These are phyloP conservation scores for Operophtera brumata DNA, from an alignment of 2,888 invertebrate species.

Conservation along the genomic window DNA sequence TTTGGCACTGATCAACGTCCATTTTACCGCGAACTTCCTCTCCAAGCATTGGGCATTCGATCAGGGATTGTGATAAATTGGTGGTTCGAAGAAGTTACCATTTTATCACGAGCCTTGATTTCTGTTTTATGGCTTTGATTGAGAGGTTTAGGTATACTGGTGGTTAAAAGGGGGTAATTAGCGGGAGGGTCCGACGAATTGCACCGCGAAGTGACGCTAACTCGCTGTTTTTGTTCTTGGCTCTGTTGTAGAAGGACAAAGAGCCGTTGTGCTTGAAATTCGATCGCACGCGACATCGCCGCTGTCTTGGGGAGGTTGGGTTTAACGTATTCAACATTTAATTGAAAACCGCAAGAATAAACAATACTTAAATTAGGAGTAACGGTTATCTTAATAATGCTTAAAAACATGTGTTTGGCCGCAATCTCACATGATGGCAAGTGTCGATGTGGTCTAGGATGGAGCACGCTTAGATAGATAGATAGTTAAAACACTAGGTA, in stretches of 20 bases:
- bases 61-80: constrained; percentile 27
- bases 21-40: constrained; percentile 11
- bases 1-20: constrained; percentile 58
- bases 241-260: constrained; percentile 36
- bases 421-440: too few species aligned
- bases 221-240: constrained; percentile 63
- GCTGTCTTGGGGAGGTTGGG: constrained; percentile 41
- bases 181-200: constrained; percentile 59
- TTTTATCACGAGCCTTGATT: constrained; percentile 1
- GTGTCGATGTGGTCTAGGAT: too few species aligned
- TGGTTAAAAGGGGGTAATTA: constrained; percentile 56
- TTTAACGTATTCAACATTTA: not conserved
- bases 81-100: constrained; percentile 30
- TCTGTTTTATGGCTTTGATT: not conserved
- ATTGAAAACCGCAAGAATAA: too few species aligned
- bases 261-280: constrained; percentile 59
- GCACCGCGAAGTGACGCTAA: constrained; percentile 73
- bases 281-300: constrained; percentile 73
- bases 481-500: too few species aligned
- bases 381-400: too few species aligned
- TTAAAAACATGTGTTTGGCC: too few species aligned
- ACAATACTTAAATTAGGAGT: too few species aligned
- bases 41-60: not conserved
- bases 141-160: constrained; percentile 41
- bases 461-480: too few species aligned